These are phyloP conservation scores for Hippocampus mohnikei DNA, from an alignment of 2,113 vertebrate species.

Conservation along the genomic window DNA sequence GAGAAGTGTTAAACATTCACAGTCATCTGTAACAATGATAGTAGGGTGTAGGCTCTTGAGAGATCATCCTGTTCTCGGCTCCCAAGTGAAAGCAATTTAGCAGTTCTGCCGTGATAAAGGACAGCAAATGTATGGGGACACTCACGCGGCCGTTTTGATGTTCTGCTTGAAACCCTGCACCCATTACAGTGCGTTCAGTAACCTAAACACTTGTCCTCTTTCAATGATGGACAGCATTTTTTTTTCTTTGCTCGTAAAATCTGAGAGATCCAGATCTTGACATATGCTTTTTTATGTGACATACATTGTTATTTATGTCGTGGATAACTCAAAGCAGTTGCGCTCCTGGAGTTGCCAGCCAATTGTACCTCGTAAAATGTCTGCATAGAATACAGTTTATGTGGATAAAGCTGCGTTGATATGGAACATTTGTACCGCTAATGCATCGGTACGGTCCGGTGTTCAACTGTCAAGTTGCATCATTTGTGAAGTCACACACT, in stretches of 20 bases:
- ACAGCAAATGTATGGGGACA: conserved; percentile 13
- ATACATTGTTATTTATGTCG: conserved; percentile 14
- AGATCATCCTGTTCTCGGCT: conserved; percentile 41
- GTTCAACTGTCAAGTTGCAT: conserved; percentile 19
- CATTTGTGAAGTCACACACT: conserved; percentile 20
- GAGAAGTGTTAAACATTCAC: conserved; percentile 44
- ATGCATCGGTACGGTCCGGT: conserved; percentile 2
- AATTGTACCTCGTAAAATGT: conserved; percentile 42
- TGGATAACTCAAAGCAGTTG: conserved; percentile 28
- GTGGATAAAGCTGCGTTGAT: conserved; percentile 1
- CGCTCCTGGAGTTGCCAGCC: conserved; percentile 23
- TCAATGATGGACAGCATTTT: conserved; percentile 11
- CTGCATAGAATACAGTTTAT: conserved; percentile 17
- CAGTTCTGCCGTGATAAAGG: conserved; percentile 18
- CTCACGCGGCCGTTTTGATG: conserved; percentile 8
- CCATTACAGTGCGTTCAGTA: conserved; percentile 8
- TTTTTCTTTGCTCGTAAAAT: conserved; percentile 16
- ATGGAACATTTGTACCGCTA: conserved; percentile 13
- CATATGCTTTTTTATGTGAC: conserved; percentile 11
- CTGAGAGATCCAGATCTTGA: conserved; percentile 7
- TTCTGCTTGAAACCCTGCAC: neutral
- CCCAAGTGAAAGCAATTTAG: conserved; percentile 32
- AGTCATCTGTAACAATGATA: conserved; percentile 40
- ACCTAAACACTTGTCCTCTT: conserved; percentile 38
- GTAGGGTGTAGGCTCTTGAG: conserved; percentile 33